Conservation (phyloP, 2,797 vertebrate genomes). For the Anabas testudineus region DNA sequence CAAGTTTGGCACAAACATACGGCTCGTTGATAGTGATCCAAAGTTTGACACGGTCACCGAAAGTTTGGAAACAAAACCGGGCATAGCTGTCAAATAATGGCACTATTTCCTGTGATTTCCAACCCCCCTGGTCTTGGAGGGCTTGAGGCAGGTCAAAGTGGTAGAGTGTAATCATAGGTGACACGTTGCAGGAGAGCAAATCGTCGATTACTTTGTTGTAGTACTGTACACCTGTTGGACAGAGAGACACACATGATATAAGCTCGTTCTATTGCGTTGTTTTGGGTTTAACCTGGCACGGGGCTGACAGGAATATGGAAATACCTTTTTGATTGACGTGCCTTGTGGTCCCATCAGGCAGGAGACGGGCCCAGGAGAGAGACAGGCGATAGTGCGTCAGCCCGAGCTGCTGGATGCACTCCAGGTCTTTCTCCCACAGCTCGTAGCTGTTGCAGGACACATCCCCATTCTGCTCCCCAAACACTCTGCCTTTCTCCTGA, state of each 20-base stretch:
- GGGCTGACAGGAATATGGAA: background rate
- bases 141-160: constrained; percentile 88
- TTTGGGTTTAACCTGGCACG: background rate
- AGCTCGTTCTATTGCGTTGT: background rate
- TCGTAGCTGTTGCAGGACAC: constrained; percentile 94
- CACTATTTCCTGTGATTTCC: constrained; percentile 76
- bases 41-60: constrained; percentile 86
- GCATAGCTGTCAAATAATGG: constrained; percentile 83
- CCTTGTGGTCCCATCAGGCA: constrained; percentile 92
- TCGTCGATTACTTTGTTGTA: constrained; percentile 88
- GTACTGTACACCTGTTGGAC: constrained; percentile 82
- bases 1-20: constrained; percentile 74
- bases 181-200: constrained; percentile 78
- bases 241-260: constrained; percentile 2
- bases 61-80: constrained; percentile 86
- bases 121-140: constrained; percentile 86
- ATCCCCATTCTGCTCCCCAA: constrained; percentile 90
- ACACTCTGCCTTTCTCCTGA: constrained; percentile 89
- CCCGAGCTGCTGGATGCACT: constrained; percentile 94
- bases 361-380: constrained; percentile 95
- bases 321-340: constrained; percentile 94
- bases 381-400: constrained; percentile 97
- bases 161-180: constrained; percentile 85
- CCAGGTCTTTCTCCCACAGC: constrained; percentile 95
- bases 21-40: constrained; percentile 90